Evolutionary conservation across 2,113 vertebrate genomes (phyloP).

Genomic region (Nyctereutes procyonoides): DNA sequence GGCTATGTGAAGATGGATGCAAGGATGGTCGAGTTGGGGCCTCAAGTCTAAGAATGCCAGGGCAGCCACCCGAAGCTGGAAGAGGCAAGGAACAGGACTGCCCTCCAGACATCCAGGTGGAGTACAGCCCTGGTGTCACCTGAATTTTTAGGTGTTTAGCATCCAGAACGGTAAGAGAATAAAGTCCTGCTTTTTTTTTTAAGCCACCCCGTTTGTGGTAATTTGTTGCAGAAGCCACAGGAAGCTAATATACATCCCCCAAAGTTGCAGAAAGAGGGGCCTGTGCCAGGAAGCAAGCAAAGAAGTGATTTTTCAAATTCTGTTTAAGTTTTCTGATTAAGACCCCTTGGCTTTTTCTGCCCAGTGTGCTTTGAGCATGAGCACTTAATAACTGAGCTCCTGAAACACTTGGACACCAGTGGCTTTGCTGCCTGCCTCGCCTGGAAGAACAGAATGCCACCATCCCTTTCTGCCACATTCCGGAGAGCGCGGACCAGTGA

Average conservation of each 20-base stretch:
- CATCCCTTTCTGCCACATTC: background rate
- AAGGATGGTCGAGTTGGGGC: background rate
- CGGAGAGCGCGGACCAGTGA: rapidly evolving
- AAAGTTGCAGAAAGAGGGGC: background rate
- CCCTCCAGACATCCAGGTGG: no score
- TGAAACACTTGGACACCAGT: background rate
- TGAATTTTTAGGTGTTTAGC: background rate
- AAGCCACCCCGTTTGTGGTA: background rate
- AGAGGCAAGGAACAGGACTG: rapidly evolving
- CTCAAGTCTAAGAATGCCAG: no score
- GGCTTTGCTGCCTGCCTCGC: background rate
- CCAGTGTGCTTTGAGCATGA: background rate
- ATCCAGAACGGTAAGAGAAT: background rate
- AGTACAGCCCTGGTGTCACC: rapidly evolving
- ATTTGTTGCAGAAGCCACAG: background rate
- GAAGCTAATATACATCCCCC: background rate
- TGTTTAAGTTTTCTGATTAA: slow-evolving; percentile 18
- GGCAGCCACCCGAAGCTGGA: background rate
- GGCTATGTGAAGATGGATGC: background rate
- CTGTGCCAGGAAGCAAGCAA: background rate
- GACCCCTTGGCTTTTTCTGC: background rate
- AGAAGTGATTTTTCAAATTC: slow-evolving; percentile 21
- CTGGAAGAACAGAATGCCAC: background rate
- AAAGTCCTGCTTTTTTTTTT: background rate
- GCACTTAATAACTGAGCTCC: background rate